These are phyloP conservation scores for Strix occidentalis DNA, from an alignment of 2,797 vertebrate genomes.

Conservation along the genomic window DNA sequence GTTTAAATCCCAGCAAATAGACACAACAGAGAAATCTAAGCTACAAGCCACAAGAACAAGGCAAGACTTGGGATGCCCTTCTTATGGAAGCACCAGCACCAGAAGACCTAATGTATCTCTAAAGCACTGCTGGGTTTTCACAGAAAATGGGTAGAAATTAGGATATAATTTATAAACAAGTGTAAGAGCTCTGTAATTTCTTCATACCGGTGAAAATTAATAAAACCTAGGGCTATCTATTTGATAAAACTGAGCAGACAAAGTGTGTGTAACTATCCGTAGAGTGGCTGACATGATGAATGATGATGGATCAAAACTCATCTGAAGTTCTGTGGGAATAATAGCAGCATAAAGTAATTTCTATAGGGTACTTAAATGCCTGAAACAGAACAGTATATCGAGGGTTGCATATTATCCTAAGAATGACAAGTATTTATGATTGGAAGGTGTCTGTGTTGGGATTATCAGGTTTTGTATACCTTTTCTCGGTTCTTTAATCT, in stretches of 20 bases:
- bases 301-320: constrained; percentile 26
- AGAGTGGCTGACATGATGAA: constrained; percentile 38
- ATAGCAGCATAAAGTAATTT: constrained; percentile 13
- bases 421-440: constrained; percentile 30
- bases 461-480: neutral
- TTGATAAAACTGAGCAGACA: constrained; percentile 11
- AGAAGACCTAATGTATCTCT: neutral
- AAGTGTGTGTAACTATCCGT: constrained; percentile 3
- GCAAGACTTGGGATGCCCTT: neutral
- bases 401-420: neutral
- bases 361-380: neutral
- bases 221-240: constrained; percentile 24
- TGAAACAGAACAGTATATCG: neutral
- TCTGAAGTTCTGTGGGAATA: constrained; percentile 27
- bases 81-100: neutral
- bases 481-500: neutral
- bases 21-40: neutral
- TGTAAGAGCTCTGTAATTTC: neutral
- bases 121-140: neutral
- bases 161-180: neutral
- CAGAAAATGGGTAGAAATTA: neutral
- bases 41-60: neutral
- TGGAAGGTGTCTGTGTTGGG: neutral
- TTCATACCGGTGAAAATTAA: constrained; percentile 35
- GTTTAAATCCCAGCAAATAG: neutral